phyloP scores from a whole-genome alignment of 2,113 vertebrate genomes.

The Pagrus major region DNA sequence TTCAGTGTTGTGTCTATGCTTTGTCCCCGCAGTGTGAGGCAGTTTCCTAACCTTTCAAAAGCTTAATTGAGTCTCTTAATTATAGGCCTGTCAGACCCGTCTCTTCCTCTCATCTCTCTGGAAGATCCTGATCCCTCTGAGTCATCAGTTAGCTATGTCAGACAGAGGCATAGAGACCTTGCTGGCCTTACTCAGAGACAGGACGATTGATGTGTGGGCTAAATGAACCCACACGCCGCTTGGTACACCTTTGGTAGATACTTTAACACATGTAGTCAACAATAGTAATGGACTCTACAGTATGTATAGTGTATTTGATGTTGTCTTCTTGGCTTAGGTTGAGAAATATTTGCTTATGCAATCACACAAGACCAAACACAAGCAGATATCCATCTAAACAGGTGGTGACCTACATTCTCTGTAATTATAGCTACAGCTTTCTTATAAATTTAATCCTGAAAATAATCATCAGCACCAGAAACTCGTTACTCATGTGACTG shows the following conservation, averaged over 20 bases:
- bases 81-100: slow-evolving; percentile 82
- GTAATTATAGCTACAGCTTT: not conserved
- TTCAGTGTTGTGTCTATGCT: slow-evolving; percentile 42
- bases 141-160: slow-evolving; percentile 79
- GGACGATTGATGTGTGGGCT: slow-evolving; percentile 68
- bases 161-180: slow-evolving; percentile 69
- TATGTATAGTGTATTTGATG: slow-evolving; percentile 19
- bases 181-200: slow-evolving; percentile 71
- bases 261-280: slow-evolving; percentile 31
- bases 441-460: not conserved
- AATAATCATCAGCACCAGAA: not conserved
- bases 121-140: slow-evolving; percentile 84
- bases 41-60: slow-evolving; percentile 79
- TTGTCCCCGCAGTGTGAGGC: slow-evolving; percentile 55
- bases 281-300: slow-evolving; percentile 11
- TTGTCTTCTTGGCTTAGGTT: slow-evolving; percentile 22
- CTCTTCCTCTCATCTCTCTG: slow-evolving; percentile 80
- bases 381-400: slow-evolving; percentile 8
- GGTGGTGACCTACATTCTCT: slow-evolving; percentile 24
- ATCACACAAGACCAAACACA: slow-evolving; percentile 16
- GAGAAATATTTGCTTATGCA: slow-evolving; percentile 20
- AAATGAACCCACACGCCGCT: slow-evolving; percentile 52
- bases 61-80: slow-evolving; percentile 87
- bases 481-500: not conserved
- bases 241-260: slow-evolving; percentile 35